Base-by-base conservation (phyloP, 2,888 invertebrate species). In the Scaptomyza tumidula region DNA sequence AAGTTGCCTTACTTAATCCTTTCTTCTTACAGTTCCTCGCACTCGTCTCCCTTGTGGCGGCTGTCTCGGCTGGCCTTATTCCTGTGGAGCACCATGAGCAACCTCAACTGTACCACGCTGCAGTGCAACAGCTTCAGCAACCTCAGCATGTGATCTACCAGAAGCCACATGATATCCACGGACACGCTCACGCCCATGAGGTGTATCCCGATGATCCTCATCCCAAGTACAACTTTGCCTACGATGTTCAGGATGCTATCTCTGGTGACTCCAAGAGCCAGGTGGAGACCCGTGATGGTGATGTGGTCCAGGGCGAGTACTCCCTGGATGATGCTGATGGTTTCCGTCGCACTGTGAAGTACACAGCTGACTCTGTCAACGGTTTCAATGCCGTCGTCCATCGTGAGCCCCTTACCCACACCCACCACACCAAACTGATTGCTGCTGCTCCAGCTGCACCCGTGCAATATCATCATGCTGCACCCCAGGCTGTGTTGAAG, bases 211-310 rank as follows among this genome's bases (percentile, higher is more conserved):
- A 89, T 69, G 90, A 90, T 67, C 84, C 90, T 19, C 90, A 90
- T 80, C 90, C 91, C 64, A 89, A 90, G 63, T 90, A 90, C 74
- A 91, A 89, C 68, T 92, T 91, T 62, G 90, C 90, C 55, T 92
- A 92, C 56, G 91, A 92, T 67, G 90, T 92, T 5, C 87, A 91
- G 71, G 92, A 92, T 70, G 63, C 81, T 10, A 57, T 91, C 2
- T 91, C 92, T 3, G 92, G 92, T 3, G 92, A 92, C 58, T 90
- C 91, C 29, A 92, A 92, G 80, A 91, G 89, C 68, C 92, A 92
- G 71, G 83, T 83, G 24, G 92, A 92, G 78, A 76, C 82, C 14
- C 90, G 92, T 33, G 90, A 91, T 48, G 92, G 92, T 43, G 92
- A 92, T 80, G 88, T 91, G 33, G 92, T 92, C 6, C 90, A 90